Evolutionary conservation across 2,113 vertebrate genomes (phyloP).

Genomic region (Xiphorhynchus elegans): DNA sequence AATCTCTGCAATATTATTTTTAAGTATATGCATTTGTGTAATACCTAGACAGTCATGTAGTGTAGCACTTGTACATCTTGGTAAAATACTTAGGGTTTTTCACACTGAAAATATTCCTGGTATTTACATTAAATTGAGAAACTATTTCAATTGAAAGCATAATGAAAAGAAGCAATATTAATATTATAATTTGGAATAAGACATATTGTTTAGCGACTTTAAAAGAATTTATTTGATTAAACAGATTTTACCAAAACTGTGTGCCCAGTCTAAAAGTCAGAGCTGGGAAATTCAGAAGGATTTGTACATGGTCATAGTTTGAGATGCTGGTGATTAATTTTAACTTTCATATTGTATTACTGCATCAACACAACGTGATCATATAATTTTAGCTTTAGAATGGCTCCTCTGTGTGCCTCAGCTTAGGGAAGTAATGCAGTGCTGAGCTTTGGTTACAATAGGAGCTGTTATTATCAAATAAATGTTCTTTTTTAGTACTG

Average conservation of each 20-base stretch:
- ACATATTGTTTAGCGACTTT: not conserved
- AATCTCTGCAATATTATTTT: not conserved
- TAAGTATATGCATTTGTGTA: not conserved
- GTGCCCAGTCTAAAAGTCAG: not conserved
- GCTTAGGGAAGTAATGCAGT: not conserved
- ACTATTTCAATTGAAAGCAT: not conserved
- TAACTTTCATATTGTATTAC: not conserved
- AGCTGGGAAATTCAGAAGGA: not conserved
- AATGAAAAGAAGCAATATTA: not conserved
- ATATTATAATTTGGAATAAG: not conserved
- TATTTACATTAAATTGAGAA: not conserved
- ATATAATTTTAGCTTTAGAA: not conserved
- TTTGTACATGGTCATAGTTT: not conserved
- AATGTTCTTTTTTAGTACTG: not conserved
- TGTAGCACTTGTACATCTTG: not conserved
- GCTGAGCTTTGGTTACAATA: not conserved
- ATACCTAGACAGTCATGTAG: not conserved
- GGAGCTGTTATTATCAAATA: not conserved
- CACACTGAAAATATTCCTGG: not conserved
- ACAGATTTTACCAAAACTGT: not conserved
- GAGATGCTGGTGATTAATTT: not conserved
- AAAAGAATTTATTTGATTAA: not conserved
- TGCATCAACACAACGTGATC: not conserved
- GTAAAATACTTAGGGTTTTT: not conserved
- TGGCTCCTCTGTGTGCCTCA: not conserved